A percentile compares a stretch with the other conserved stretches of the same genome.
Evolutionary conservation across 2,888 invertebrate species (phyloP).

Genomic region (Quadroppia sp.): DNA sequence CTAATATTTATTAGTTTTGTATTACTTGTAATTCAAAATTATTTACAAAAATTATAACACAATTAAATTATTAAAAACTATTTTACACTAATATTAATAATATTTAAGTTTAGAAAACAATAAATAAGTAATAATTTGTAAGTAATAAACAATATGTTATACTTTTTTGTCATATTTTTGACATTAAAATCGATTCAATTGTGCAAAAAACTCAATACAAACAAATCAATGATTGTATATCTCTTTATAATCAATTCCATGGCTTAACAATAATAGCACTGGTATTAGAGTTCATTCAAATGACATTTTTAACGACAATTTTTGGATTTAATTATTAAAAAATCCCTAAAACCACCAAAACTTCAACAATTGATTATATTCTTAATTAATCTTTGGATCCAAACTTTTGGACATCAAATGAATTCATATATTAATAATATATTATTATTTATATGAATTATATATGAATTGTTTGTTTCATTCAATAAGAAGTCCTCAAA

Average conservation of each 20-base stretch:
- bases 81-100: background rate
- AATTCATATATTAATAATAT: too few relatives aligned
- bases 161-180: background rate
- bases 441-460: background rate
- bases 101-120: background rate
- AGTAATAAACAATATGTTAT: background rate
- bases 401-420: too few relatives aligned
- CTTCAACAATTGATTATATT: background rate
- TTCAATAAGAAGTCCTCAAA: background rate
- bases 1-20: too few relatives aligned
- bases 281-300: background rate
- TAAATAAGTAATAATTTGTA: background rate
- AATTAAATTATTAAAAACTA: too few relatives aligned
- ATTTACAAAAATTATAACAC: too few relatives aligned
- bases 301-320: background rate
- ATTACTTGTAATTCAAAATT: too few relatives aligned
- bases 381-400: too few relatives aligned
- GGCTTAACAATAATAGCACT: too few relatives aligned
- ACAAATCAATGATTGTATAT: too few relatives aligned
- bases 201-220: too few relatives aligned
- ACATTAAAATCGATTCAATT: too few relatives aligned
- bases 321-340: background rate
- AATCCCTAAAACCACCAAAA: background rate
- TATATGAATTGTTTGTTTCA: background rate
- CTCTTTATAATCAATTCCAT: too few relatives aligned